phyloP scores from a whole-genome alignment of 2,888 invertebrate genomes.

The Andrena bucephala region DNA sequence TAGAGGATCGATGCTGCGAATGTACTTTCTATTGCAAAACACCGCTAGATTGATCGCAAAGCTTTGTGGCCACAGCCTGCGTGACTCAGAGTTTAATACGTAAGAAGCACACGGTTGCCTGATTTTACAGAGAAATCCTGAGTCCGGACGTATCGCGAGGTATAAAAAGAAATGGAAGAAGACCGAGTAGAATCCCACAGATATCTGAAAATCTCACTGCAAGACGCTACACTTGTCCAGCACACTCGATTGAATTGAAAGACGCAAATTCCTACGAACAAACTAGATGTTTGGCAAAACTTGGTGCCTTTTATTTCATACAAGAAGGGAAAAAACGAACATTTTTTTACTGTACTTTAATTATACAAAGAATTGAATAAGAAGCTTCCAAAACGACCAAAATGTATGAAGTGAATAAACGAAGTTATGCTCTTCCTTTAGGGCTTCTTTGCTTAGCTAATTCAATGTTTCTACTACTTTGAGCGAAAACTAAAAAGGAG shows the following conservation, averaged over 20 bases:
- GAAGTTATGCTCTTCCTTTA: constrained; percentile 61
- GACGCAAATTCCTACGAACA: constrained; percentile 55
- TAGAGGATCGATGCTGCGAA: constrained; percentile 30
- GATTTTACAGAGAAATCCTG: constrained; percentile 25
- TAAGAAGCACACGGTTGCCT: constrained; percentile 20
- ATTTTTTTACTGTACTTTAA: constrained; percentile 68
- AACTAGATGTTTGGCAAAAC: constrained; percentile 68
- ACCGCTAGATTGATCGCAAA: constrained; percentile 30
- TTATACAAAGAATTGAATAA: constrained; percentile 47
- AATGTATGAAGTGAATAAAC: constrained; percentile 37
- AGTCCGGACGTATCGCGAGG: constrained; percentile 34
- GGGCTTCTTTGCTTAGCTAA: constrained; percentile 42
- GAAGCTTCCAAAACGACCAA: constrained; percentile 57
- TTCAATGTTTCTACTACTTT: constrained; percentile 42
- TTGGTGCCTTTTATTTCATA: constrained; percentile 74
- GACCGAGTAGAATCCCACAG: constrained; percentile 27
- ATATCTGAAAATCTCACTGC: constrained; percentile 14
- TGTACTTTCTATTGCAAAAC: constrained; percentile 48
- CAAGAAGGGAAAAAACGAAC: constrained; percentile 55
- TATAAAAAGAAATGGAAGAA: constrained; percentile 8
- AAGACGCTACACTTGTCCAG: constrained; percentile 28
- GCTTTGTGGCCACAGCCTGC: constrained; percentile 25
- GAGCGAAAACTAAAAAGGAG: background rate
- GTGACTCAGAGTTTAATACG: constrained; percentile 24
- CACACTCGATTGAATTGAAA: constrained; percentile 39